phyloP scores from a whole-genome alignment of 2,113 vertebrate genomes.

The Isurus oxyrinchus region DNA sequence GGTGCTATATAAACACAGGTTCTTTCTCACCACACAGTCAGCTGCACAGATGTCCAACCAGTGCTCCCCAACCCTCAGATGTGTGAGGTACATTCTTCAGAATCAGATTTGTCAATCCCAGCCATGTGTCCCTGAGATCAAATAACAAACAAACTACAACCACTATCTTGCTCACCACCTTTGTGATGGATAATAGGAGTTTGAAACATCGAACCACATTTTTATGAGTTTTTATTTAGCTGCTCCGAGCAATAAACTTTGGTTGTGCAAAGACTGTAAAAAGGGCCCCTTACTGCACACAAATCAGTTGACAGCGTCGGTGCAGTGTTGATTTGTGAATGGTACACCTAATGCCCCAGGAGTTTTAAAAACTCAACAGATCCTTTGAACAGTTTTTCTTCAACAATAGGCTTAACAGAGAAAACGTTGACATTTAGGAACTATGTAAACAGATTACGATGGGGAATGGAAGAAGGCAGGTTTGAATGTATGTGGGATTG shows the following conservation, averaged over 20 bases:
- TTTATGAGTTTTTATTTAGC: neutral
- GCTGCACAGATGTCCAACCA: neutral
- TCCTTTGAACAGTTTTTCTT: neutral
- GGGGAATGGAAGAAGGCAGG: neutral
- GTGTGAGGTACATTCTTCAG: neutral
- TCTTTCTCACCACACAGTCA: neutral
- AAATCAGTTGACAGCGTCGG: neutral
- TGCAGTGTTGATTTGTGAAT: constrained; percentile 4
- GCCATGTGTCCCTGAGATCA: neutral
- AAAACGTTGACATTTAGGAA: neutral
- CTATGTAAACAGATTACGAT: neutral
- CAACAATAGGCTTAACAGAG: neutral
- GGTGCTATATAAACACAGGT: neutral
- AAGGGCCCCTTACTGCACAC: neutral
- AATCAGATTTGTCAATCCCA: neutral
- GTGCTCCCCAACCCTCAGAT: neutral
- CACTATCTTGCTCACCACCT: neutral
- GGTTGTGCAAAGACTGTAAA: neutral
- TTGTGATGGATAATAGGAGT: neutral
- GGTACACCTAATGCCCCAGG: neutral
- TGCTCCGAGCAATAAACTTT: neutral
- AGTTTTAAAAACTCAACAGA: constrained; percentile 2
- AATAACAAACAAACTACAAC: neutral
- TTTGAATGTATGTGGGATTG: neutral
- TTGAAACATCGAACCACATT: neutral